phyloP scores from a whole-genome alignment of 2,888 invertebrate species.

The Erebia epiphron region DNA sequence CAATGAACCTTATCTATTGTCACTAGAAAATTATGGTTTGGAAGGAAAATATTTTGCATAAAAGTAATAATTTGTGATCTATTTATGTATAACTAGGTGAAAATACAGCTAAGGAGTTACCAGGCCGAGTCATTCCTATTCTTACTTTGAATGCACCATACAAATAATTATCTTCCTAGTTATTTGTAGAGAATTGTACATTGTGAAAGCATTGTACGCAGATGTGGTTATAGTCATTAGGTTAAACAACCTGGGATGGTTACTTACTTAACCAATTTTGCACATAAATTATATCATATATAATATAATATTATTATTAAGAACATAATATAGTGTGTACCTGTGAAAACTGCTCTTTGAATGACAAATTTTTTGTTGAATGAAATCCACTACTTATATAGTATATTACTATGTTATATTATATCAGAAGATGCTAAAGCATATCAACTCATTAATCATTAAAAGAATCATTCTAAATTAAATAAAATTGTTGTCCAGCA shows the following conservation, averaged over 20 bases:
- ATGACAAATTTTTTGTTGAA: slow-evolving; percentile 30
- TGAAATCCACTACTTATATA: slow-evolving; percentile 38
- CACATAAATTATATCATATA: slow-evolving; percentile 31
- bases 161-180: slow-evolving; percentile 73
- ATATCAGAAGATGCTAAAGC: slow-evolving; percentile 42
- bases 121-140: no score
- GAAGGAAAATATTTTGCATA: no score
- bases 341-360: slow-evolving; percentile 20
- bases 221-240: slow-evolving; percentile 74
- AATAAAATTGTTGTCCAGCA: slow-evolving; percentile 42
- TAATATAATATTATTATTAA: neutral
- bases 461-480: slow-evolving; percentile 45
- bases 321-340: slow-evolving; percentile 5
- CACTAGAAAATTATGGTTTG: no score
- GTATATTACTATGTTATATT: slow-evolving; percentile 24
- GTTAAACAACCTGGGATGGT: slow-evolving; percentile 61
- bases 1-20: no score
- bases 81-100: no score
- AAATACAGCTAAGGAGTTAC: no score
- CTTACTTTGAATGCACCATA: slow-evolving; percentile 34
- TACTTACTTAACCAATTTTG: slow-evolving; percentile 59
- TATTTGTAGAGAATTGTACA: slow-evolving; percentile 80
- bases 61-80: no score
- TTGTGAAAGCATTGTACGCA: slow-evolving; percentile 69
- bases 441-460: slow-evolving; percentile 49